Evolutionary conservation across 2,113 vertebrate species (phyloP), one percentile per base, ranked within the genome.

Genomic region (Psilopsiagon aurifrons): DNA sequence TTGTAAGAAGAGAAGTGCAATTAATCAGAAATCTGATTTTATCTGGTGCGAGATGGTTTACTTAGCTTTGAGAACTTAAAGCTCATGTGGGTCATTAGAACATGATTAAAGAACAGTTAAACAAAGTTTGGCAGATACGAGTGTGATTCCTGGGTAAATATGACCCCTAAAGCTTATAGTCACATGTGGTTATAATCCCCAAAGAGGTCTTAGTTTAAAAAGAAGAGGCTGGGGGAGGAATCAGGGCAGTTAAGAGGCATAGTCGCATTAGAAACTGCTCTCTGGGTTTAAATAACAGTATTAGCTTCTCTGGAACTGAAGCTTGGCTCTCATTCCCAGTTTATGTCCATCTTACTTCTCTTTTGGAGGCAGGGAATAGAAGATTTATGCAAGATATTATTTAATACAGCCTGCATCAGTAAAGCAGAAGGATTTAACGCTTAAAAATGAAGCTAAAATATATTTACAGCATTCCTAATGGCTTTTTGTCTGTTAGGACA

Each of bases 121-220:
- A 96, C 86, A 86, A 92, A 94, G 95, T 92, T 94, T 94, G 95
- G 91, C 95, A 96, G 96, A 75, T 94, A 81, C 35, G 89, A 95
- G 74, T 75, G 86, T 84, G 94, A 96, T 84, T 84, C 91, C 69
- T 94, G 94, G 35, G 94, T 94, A 97, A 95, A 95, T 96, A n/a
- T 52, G 92, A 95, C 95, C 95, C 84, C 92, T 86, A 41, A 39
- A 94, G 86, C 91, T 91, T 69, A 62, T 0, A 86, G 77, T 93
- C 88, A 83, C 88, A 79, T 94, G 96, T 10, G 6, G 62, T 76
- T 94, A 62, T 93, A 94, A 92, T 95, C 94, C 83, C 83, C 66
- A 84, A 64, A 93, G 92, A 90, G 75, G 71, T 86, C 91, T 88
- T 66, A 62, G 80, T 55, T 86, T 62, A 13, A 51, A 59, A 81